These are phyloP conservation scores for Bombus haemorrhoidalis DNA, from an alignment of 1,140 invertebrate genomes.

Conservation along the genomic window DNA sequence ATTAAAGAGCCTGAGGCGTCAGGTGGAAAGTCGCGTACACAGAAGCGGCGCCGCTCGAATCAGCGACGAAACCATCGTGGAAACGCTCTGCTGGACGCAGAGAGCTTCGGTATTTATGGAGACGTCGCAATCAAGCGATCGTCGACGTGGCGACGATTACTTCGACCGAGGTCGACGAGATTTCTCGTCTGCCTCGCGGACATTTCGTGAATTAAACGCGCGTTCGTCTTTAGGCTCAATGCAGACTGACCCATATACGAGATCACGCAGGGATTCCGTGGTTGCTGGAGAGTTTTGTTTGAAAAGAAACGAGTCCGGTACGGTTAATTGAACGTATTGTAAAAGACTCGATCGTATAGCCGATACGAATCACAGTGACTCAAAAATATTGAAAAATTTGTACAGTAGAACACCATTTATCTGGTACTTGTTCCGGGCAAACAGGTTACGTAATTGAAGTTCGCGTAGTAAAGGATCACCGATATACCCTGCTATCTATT, in stretches of 20 bases:
- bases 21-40: conserved; percentile 15
- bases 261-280: background rate
- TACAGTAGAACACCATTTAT: too few relatives aligned
- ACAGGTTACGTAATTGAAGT: too few relatives aligned
- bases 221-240: conserved; percentile 4
- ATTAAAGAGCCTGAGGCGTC: conserved; percentile 22
- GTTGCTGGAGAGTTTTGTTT: background rate
- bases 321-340: background rate
- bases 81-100: background rate
- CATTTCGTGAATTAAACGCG: background rate
- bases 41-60: conserved; percentile 16
- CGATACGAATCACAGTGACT: too few relatives aligned
- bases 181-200: conserved; percentile 10
- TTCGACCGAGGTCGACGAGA: conserved; percentile 2
- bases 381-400: too few relatives aligned
- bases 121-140: conserved; percentile 26
- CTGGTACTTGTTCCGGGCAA: too few relatives aligned
- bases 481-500: too few relatives aligned
- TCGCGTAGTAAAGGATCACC: too few relatives aligned
- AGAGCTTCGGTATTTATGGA: conserved; percentile 17
- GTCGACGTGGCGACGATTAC: conserved; percentile 1
- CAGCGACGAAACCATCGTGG: background rate
- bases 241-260: background rate
- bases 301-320: background rate
- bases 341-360: background rate